Percentiles rank a stretch among this genome's conserved stretches.
Conservation (phyloP, 1,140 invertebrate genomes). For the Ylistrum balloti region DNA sequence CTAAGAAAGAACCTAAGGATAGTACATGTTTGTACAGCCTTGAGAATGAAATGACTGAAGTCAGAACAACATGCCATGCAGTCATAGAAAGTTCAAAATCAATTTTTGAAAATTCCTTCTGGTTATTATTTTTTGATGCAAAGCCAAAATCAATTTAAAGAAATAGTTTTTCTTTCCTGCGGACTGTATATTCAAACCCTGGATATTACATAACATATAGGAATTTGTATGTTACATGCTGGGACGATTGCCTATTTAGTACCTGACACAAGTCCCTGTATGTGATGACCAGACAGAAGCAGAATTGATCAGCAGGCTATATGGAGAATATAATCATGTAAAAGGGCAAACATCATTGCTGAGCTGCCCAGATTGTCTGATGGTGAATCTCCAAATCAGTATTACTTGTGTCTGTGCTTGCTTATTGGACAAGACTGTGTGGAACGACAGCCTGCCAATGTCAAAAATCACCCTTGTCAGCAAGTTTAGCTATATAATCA, state of each 20-base stretch:
- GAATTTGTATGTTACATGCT: background rate
- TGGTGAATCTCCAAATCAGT: background rate
- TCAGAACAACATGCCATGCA: background rate
- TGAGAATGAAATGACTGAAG: too few species aligned
- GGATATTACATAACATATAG: background rate
- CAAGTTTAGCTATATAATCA: background rate
- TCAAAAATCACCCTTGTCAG: background rate
- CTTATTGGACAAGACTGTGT: too few species aligned
- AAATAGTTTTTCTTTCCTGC: background rate
- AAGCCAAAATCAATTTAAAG: constrained; percentile 13
- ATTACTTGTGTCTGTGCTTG: background rate
- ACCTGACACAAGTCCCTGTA: background rate
- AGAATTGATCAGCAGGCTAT: background rate
- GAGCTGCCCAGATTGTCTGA: background rate
- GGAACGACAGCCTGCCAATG: background rate
- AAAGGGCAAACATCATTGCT: background rate
- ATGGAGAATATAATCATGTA: background rate
- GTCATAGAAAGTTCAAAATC: background rate
- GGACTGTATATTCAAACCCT: background rate
- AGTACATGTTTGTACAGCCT: too few species aligned
- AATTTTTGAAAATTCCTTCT: background rate
- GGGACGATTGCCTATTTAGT: background rate
- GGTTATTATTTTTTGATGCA: background rate
- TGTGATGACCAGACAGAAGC: background rate
- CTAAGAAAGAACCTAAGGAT: too few species aligned